phyloP scores from a whole-genome alignment of 53 echinoderm and acorn worm species.

The Temnopleurus reevesii region DNA sequence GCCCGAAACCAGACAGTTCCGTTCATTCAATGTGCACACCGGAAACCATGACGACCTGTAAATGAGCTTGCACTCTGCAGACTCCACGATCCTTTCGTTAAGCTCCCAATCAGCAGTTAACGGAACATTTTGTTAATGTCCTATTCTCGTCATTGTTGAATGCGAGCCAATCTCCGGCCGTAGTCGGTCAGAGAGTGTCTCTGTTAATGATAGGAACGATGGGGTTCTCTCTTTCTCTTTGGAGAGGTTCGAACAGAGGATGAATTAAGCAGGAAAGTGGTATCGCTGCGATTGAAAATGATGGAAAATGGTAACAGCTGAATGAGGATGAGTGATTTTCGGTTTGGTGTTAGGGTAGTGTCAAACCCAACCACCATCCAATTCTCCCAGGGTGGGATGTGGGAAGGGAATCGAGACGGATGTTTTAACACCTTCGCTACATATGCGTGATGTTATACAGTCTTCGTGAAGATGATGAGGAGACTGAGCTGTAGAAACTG shows the following conservation, averaged over 20 bases:
- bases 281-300: not conserved
- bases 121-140: conserved; percentile 6
- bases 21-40: not conserved
- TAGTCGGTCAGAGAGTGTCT: not conserved
- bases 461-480: too few relatives aligned
- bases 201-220: not conserved
- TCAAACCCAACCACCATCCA: not conserved
- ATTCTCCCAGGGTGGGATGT: not conserved
- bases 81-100: not conserved
- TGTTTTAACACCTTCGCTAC: not conserved
- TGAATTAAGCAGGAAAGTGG: not conserved
- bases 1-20: not conserved
- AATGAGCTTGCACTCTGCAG: conserved; percentile 42
- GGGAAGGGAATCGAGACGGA: not conserved
- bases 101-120: not conserved
- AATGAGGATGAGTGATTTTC: not conserved
- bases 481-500: too few relatives aligned
- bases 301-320: not conserved
- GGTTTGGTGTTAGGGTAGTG: not conserved
- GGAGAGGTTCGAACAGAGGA: not conserved
- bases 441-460: not conserved
- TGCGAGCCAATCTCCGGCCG: conserved; percentile 7
- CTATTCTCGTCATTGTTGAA: not conserved
- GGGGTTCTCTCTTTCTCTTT: not conserved
- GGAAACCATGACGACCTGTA: conserved; percentile 9